Base-by-base conservation (phyloP, 2,888 invertebrate genomes). In the Onchidella celtica region DNA sequence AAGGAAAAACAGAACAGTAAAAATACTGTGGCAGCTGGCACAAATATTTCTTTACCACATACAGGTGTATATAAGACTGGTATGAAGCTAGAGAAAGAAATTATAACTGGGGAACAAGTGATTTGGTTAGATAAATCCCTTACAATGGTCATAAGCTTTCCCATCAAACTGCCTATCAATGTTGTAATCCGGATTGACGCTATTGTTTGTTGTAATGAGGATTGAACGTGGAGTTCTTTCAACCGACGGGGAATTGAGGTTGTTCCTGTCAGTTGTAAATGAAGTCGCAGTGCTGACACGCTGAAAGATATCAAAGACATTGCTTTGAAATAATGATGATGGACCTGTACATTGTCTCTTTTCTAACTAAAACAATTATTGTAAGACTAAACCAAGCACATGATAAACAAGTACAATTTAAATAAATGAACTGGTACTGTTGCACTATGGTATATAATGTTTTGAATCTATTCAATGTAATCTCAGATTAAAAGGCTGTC, bases 141-240 rank as follows among this genome's bases (percentile, higher is more conserved):
- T 59, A 84, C 84, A 76, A 14, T 81, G 85, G 59, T 84, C 84
- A 2, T 82, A 65, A 11, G 85, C 86, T 40, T 70, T 63, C 2
- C 86, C 85, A 55, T 84, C 85, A 40, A 85, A 86, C 40, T 81
- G 70, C 34, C 86, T 81, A 76, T 83, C 83, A 32, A 78, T 55
- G n/a, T 29, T 34, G 69, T 78, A 84, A 24, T 29, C 27, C n/a
- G 24, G n/a, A 32, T 34, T 69, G 29, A 55, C 55, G 0, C 61
- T 65, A 14, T 81, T 74, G 32, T 69, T 75, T 1, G 40, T 27
- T 24, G 69, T 69, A 24, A 83, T 38, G 17, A 83, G 14, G 32
- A 83, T n/a, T 14, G 74, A 63, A 29, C 81, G 69, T 0, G 81
- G 83, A n/a, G 40, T 68, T 59, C 47, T 66, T 4, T 2, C 27